Base-by-base conservation (phyloP, 2,113 vertebrate species). In the Gavia stellata region DNA sequence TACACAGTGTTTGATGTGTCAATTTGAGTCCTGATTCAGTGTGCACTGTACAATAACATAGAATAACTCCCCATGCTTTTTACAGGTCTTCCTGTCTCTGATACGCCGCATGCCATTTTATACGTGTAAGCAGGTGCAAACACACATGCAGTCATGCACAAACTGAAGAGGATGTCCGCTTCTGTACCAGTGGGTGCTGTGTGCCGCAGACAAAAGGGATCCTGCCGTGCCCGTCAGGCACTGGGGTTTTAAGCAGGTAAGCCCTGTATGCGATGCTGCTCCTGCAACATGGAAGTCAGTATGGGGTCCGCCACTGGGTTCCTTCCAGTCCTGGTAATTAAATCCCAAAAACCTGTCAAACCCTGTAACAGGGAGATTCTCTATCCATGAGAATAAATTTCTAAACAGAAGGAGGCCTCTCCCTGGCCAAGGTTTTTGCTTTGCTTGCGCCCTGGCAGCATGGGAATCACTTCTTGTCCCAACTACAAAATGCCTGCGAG, bases 191-290 rank as follows among this genome's bases (percentile, higher is more conserved):
- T 31, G 61, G 47, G 40, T 65, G 49, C 36, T 34, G 21, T 4
- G 44, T 58, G 23, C 56, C 50, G 56, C 63, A 77, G 77, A 63
- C n/a, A 44, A 82, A 49, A 58, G 33, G 36, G 36, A 77, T 44
- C 17, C 36, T 56, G 23, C 28, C 21, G 42, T 29, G 63, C 19
- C 33, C 1, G 0, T 77, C 56, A 77, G 28, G 31, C 15, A 16
- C 33, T 24, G 21, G 10, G 26, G 18, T 59, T 67, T 61, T 65
- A 66, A 36, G n/a, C 59, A 66, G 10, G 21, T 18, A 72, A 79
- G 25, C 15, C 61, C n/a, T 20, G 25, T 19, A 12, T 2, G 12
- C 0, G 1, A 68, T 6, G 16, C n/a, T 73, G 66, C 45, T 67
- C 40, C 59, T 67, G n/a, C 42, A 36, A 88, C 34, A 25, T 31